These are phyloP conservation scores for Hypothenemus hampei DNA, from an alignment of 1,140 invertebrate genomes.

Conservation along the genomic window DNA sequence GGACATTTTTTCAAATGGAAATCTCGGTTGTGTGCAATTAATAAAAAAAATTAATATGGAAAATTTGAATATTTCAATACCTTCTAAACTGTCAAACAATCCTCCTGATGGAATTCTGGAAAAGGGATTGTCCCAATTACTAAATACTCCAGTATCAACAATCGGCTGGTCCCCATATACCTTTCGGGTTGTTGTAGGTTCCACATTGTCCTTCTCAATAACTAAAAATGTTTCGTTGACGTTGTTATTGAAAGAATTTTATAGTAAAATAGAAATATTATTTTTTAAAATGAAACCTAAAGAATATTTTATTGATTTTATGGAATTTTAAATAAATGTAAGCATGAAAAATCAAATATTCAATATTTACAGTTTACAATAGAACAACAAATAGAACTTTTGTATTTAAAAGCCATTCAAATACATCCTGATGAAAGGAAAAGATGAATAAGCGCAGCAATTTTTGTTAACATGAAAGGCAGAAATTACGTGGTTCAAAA, in stretches of 20 bases:
- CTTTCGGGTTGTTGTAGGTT: slow-evolving; percentile 14
- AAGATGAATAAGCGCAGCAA: slow-evolving; percentile 8
- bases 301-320: no score
- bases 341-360: no score
- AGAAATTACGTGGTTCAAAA: slow-evolving; percentile 8
- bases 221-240: no score
- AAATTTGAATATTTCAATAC: no score
- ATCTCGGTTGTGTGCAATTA: no score
- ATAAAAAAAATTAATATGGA: no score
- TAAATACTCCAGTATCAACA: slow-evolving; percentile 29
- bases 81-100: slow-evolving; percentile 28
- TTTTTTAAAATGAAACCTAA: no score
- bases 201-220: slow-evolving; percentile 30
- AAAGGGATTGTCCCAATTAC: slow-evolving; percentile 23
- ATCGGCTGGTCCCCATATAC: slow-evolving; percentile 28
- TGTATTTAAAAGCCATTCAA: slow-evolving; percentile 3
- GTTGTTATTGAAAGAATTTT: no score
- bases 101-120: slow-evolving; percentile 25
- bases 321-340: no score
- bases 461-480: slow-evolving; percentile 4
- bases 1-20: no score
- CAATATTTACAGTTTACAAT: neutral
- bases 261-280: no score
- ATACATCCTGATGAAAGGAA: neutral
- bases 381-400: neutral